A percentile compares a stretch with the other conserved stretches of the same genome.
phyloP scores from a whole-genome alignment of 1,140 invertebrate species.

The Triops longicaudatus region DNA sequence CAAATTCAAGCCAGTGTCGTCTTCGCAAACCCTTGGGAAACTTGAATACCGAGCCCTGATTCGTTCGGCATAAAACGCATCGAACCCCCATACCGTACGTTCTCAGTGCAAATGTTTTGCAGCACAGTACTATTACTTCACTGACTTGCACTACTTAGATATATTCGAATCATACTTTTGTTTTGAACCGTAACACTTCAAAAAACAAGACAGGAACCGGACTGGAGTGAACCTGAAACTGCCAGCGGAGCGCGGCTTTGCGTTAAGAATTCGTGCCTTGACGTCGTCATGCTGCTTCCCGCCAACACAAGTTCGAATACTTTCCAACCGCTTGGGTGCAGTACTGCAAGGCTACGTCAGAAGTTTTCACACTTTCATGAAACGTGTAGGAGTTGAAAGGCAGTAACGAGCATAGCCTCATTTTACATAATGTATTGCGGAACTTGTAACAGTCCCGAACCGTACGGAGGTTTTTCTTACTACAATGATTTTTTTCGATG shows the following conservation, averaged over 20 bases:
- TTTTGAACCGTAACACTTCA: background rate
- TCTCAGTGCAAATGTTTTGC: background rate
- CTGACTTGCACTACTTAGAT: too few species aligned
- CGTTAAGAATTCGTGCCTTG: background rate
- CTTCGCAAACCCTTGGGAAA: conserved; percentile 2
- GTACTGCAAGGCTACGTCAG: background rate
- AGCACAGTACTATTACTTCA: background rate
- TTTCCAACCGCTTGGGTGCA: background rate
- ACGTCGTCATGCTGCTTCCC: background rate
- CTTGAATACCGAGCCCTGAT: background rate
- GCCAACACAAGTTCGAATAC: background rate
- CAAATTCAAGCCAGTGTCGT: background rate
- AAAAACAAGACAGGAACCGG: background rate
- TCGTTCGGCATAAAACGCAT: background rate
- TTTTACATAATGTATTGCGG: too few species aligned
- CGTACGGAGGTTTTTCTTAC: too few species aligned
- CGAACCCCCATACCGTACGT: background rate
- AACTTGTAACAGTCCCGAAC: too few species aligned
- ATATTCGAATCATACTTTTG: too few species aligned
- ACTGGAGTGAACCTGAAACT: background rate
- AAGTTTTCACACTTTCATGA: too few species aligned
- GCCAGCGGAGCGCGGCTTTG: background rate
- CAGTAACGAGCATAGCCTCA: too few species aligned
- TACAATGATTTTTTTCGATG: too few species aligned
- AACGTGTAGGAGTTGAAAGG: too few species aligned